Evolutionary conservation across 2,888 invertebrate genomes (phyloP).

Genomic region (Drosophila ezoana): DNA sequence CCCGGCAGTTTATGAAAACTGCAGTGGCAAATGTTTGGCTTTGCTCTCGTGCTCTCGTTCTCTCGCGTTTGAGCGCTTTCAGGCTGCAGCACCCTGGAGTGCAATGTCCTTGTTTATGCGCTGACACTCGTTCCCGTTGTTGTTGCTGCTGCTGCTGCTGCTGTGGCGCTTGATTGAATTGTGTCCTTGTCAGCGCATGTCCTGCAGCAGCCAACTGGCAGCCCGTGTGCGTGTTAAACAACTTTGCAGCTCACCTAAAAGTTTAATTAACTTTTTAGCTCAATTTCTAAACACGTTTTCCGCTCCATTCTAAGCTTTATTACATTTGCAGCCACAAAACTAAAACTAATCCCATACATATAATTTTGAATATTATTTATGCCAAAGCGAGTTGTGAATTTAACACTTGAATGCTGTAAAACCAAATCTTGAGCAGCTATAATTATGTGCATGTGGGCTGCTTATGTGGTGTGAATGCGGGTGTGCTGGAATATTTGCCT

Average conservation of each 20-base stretch:
- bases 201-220: slow-evolving; percentile 44
- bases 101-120: slow-evolving; percentile 80
- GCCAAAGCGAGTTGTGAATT: slow-evolving; percentile 4
- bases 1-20: slow-evolving; percentile 76
- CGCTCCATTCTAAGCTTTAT: slow-evolving; percentile 16
- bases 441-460: slow-evolving; percentile 19
- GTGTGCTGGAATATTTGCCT: slow-evolving; percentile 25
- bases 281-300: slow-evolving; percentile 62
- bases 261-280: slow-evolving; percentile 73
- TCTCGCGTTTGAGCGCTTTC: slow-evolving; percentile 16
- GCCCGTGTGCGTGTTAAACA: slow-evolving; percentile 40
- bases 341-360: slow-evolving; percentile 21
- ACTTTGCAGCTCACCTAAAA: slow-evolving; percentile 50
- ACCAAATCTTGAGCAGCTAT: not conserved
- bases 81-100: slow-evolving; percentile 65
- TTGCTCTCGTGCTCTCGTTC: slow-evolving; percentile 16
- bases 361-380: slow-evolving; percentile 1
- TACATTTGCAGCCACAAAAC: slow-evolving; percentile 18
- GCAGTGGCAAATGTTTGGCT: slow-evolving; percentile 71
- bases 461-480: slow-evolving; percentile 2
- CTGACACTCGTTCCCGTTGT: slow-evolving; percentile 55
- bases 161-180: slow-evolving; percentile 75
- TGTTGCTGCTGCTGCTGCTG: slow-evolving; percentile 35
- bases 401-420: not conserved
- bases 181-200: slow-evolving; percentile 75